phyloP scores from a whole-genome alignment of 2,888 invertebrate species.

The Microchrysa polita region DNA sequence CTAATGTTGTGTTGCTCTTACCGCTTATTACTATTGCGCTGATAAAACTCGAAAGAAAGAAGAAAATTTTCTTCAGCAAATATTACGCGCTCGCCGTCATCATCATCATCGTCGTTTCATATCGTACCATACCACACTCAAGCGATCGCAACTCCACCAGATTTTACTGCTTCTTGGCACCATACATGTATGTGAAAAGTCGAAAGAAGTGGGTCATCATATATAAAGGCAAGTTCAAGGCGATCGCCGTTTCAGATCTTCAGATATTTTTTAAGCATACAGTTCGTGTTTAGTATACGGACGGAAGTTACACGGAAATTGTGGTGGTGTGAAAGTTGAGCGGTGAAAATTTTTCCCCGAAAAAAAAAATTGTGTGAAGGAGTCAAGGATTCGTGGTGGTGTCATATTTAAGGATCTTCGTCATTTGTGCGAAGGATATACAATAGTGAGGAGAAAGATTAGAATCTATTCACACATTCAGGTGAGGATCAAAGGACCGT shows the following conservation, averaged over 20 bases:
- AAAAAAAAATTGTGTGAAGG: no score
- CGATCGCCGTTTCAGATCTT: slow-evolving; percentile 70
- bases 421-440: slow-evolving; percentile 1
- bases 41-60: slow-evolving; percentile 16
- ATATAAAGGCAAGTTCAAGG: slow-evolving; percentile 87
- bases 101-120: no score
- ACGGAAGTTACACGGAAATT: not conserved
- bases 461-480: no score
- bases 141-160: no score
- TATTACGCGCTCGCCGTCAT: slow-evolving; percentile 2
- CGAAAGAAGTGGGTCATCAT: slow-evolving; percentile 77
- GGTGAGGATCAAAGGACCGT: no score
- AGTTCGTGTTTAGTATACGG: slow-evolving; percentile 45
- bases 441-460: no score
- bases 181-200: slow-evolving; percentile 19
- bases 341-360: slow-evolving; percentile 15
- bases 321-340: slow-evolving; percentile 11
- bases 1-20: not conserved
- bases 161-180: not conserved
- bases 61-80: slow-evolving; percentile 39
- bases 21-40: not conserved
- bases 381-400: no score
- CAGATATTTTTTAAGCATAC: slow-evolving; percentile 54
- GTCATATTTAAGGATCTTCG: not conserved
- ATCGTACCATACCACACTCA: no score